These are phyloP conservation scores for Pseudomugil tenellus DNA, from an alignment of 2,797 vertebrate genomes.

Conservation along the genomic window DNA sequence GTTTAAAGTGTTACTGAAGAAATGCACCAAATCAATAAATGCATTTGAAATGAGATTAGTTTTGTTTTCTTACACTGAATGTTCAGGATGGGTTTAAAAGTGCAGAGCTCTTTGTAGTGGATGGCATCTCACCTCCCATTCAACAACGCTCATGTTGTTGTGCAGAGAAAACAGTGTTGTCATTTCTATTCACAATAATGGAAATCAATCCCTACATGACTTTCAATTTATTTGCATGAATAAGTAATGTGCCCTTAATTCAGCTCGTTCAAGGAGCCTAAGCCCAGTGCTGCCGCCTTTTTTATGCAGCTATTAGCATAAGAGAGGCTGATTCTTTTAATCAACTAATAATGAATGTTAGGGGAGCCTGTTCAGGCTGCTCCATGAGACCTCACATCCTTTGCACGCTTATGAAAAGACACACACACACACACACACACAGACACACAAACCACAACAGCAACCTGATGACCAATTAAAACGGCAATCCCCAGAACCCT, in stretches of 20 bases:
- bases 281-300: constrained; percentile 51
- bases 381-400: constrained; percentile 67
- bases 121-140: constrained; percentile 62
- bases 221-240: constrained; percentile 84
- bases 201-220: constrained; percentile 82
- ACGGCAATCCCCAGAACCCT: constrained; percentile 76
- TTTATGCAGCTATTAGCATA: constrained; percentile 79
- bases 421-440: constrained; percentile 13
- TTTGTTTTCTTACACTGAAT: constrained; percentile 26
- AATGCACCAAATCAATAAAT: constrained; percentile 33
- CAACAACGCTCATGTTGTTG: constrained; percentile 53
- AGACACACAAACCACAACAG: constrained; percentile 22
- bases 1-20: constrained; percentile 20
- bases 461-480: constrained; percentile 80
- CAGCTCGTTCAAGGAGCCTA: constrained; percentile 65
- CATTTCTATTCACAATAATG: constrained; percentile 75
- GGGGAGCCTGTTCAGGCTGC: constrained; percentile 75
- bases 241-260: constrained; percentile 81
- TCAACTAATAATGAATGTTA: constrained; percentile 81
- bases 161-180: constrained; percentile 62
- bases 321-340: constrained; percentile 79
- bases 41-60: constrained; percentile 18
- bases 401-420: constrained; percentile 16
- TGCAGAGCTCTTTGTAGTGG: constrained; percentile 33
- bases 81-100: constrained; percentile 22